Evolutionary conservation across 2,797 vertebrate species (phyloP).

Genomic region (Limosa lapponica): DNA sequence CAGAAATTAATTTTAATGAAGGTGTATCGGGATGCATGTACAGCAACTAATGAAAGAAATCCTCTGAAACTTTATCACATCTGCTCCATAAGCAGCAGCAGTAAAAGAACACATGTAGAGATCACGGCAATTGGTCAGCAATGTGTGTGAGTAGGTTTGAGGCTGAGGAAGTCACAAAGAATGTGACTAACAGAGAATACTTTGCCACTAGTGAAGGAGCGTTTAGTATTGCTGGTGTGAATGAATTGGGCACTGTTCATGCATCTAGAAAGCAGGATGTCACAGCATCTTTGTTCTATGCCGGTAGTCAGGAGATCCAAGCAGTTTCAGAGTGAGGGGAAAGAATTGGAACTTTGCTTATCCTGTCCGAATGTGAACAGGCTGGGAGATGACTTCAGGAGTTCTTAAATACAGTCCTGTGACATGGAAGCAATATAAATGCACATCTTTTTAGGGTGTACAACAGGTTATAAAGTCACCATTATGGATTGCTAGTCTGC

Average conservation of each 20-base stretch:
- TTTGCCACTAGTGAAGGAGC: not conserved
- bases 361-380: not conserved
- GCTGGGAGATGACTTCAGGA: not conserved
- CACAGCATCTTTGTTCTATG: not conserved
- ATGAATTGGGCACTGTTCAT: rapidly evolving
- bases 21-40: not conserved
- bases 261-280: not conserved
- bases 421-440: not conserved
- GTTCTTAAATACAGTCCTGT: not conserved
- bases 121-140: not conserved
- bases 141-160: not conserved
- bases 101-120: not conserved
- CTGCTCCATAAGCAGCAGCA: not conserved
- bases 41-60: constrained; percentile 1
- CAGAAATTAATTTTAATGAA: constrained; percentile 16
- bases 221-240: not conserved
- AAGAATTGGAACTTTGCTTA: not conserved
- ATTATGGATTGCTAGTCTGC: not conserved
- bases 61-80: not conserved
- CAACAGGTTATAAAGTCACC: not conserved
- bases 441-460: not conserved
- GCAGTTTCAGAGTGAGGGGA: not conserved
- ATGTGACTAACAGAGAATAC: not conserved
- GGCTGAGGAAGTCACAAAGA: not conserved
- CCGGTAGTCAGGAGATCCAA: not conserved